Percentiles rank a stretch among this genome's conserved stretches.
Evolutionary conservation across 1,140 invertebrate species (phyloP).

Genomic region (Lepidotrigona ventralis): DNA sequence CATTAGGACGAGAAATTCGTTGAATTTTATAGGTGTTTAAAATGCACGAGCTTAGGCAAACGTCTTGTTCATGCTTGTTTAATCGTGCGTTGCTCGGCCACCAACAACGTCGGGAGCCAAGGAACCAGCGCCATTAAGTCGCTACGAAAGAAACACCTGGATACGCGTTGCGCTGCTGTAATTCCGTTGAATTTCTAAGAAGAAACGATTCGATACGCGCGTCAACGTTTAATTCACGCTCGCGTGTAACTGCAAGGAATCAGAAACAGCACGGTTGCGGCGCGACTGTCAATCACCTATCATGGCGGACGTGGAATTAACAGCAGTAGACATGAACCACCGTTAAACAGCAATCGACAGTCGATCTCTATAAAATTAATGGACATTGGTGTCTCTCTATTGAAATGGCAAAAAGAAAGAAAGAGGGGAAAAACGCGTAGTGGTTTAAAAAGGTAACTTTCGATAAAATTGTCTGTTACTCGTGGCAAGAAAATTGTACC

Average conservation of each 20-base stretch:
- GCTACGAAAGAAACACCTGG: conserved; percentile 27
- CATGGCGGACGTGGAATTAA: conserved; percentile 20
- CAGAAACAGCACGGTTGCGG: not conserved
- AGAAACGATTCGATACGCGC: conserved; percentile 7
- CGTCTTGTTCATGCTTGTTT: not conserved
- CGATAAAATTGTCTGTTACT: not conserved
- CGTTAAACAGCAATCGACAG: not conserved
- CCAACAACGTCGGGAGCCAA: not conserved
- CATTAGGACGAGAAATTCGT: not conserved
- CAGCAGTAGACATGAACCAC: not conserved
- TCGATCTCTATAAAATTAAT: not conserved
- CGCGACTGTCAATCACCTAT: conserved; percentile 27
- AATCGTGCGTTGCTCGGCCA: not conserved
- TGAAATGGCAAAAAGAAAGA: too few relatives aligned
- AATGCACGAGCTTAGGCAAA: not conserved
- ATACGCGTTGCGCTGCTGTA: conserved; percentile 12
- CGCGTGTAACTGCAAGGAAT: conserved; percentile 12
- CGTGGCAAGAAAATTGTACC: not conserved
- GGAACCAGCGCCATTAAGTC: conserved; percentile 11
- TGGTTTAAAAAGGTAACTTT: not conserved
- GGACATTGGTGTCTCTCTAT: too few relatives aligned
- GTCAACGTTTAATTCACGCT: conserved; percentile 16
- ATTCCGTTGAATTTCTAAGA: conserved; percentile 23
- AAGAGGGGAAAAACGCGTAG: not conserved
- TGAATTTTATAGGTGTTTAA: not conserved